A percentile compares a stretch with the other conserved stretches of the same genome.
These are phyloP conservation scores for Ibidorhyncha struthersii DNA, from an alignment of 2,113 vertebrate species.

Conservation along the genomic window DNA sequence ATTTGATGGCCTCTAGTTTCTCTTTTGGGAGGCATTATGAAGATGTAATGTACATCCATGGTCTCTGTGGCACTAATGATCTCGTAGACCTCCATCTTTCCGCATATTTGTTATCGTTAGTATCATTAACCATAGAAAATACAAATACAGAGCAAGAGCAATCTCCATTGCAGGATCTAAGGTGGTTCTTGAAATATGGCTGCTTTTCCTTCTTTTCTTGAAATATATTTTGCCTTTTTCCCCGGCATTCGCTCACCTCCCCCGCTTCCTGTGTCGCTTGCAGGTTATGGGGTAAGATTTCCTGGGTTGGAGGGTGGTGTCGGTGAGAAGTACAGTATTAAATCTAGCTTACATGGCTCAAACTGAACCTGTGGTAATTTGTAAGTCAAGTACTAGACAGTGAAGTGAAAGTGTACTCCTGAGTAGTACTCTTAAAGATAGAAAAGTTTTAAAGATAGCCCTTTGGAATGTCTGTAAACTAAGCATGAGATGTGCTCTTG, in stretches of 20 bases:
- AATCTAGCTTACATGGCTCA: not conserved
- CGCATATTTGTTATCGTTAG: rapidly evolving
- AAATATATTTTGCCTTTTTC: not conserved
- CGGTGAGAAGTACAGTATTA: not conserved
- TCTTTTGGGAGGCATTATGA: not conserved
- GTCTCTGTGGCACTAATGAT: not conserved
- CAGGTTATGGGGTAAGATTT: not conserved
- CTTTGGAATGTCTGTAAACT: not conserved
- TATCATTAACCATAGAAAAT: not conserved
- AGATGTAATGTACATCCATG: not conserved
- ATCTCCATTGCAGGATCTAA: not conserved
- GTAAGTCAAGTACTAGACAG: not conserved
- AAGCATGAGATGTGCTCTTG: not conserved
- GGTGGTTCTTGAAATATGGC: not conserved
- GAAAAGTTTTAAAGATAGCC: not conserved
- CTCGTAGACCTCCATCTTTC: not conserved
- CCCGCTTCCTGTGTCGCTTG: not conserved
- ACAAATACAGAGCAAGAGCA: not conserved
- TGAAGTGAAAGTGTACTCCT: not conserved
- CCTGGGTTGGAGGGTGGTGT: not conserved
- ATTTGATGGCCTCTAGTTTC: not conserved
- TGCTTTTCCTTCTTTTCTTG: not conserved
- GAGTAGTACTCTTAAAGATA: not conserved
- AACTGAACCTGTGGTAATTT: not conserved
- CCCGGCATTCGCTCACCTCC: too few relatives aligned